A percentile compares a stretch with the other conserved stretches of the same genome.
These are phyloP conservation scores for Incurvaria masculella DNA, from an alignment of 2,888 invertebrate species.

Conservation along the genomic window DNA sequence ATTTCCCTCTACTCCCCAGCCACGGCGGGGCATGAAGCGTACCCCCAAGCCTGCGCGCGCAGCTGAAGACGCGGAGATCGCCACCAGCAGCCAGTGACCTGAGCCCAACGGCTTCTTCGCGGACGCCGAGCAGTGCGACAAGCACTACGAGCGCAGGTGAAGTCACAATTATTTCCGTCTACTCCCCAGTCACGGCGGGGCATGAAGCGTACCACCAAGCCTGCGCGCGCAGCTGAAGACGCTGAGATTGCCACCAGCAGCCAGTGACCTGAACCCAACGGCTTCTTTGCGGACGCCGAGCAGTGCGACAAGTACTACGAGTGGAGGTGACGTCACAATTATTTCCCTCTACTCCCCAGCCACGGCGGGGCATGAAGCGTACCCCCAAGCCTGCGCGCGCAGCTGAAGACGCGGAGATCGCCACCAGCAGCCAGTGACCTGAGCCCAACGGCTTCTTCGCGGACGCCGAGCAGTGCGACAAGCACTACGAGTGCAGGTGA, in stretches of 20 bases:
- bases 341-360: too few relatives aligned
- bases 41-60: constrained; percentile 30
- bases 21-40: constrained; percentile 35
- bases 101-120: constrained; percentile 81
- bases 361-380: too few relatives aligned
- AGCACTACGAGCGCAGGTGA: constrained; percentile 80
- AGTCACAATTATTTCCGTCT: too few relatives aligned
- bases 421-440: constrained; percentile 75
- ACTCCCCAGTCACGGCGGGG: too few relatives aligned
- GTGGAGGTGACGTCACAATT: too few relatives aligned
- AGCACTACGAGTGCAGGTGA: constrained; percentile 77
- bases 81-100: constrained; percentile 69
- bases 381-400: too few relatives aligned
- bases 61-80: constrained; percentile 41
- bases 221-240: constrained; percentile 26
- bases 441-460: constrained; percentile 83
- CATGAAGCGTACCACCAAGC: constrained; percentile 34
- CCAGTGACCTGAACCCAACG: constrained; percentile 76
- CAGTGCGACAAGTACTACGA: constrained; percentile 89
- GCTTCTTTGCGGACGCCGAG: constrained; percentile 80
- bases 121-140: constrained; percentile 84
- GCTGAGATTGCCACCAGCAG: constrained; percentile 58
- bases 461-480: constrained; percentile 84
- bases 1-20: too few relatives aligned
- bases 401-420: too few relatives aligned